Evolutionary conservation across 2,888 invertebrate species (phyloP).

Genomic region (Leptopilina myrica): DNA sequence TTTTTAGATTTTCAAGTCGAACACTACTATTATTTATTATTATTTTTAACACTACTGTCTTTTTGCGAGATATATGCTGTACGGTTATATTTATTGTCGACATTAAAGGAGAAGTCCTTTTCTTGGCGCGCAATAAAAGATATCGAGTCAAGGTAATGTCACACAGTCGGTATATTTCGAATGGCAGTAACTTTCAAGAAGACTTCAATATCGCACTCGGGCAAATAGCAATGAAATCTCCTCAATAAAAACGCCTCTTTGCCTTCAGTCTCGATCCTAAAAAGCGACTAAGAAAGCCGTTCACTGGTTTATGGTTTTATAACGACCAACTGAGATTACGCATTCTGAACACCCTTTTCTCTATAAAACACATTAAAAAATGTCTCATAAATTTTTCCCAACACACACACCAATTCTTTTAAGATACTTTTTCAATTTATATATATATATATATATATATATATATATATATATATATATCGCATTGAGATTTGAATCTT

Average conservation of each 20-base stretch:
- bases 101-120: neutral
- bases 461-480: too few relatives aligned
- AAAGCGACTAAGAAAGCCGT: constrained; percentile 27
- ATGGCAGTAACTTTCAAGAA: constrained; percentile 14
- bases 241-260: constrained; percentile 22
- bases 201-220: neutral
- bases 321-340: constrained; percentile 33
- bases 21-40: too few relatives aligned
- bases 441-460: too few relatives aligned
- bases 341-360: constrained; percentile 7
- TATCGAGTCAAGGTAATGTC: constrained; percentile 7
- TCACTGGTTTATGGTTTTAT: constrained; percentile 25
- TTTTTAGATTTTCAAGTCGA: too few relatives aligned
- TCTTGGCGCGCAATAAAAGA: constrained; percentile 22
- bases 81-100: constrained; percentile 3
- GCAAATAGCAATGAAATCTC: constrained; percentile 19
- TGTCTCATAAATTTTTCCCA: neutral
- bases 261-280: neutral
- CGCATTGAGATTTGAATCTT: too few relatives aligned
- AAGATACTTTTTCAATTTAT: too few relatives aligned
- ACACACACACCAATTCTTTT: too few relatives aligned
- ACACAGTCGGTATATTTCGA: constrained; percentile 10
- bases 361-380: neutral
- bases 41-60: too few relatives aligned
- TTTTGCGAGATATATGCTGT: neutral